Base-by-base conservation (phyloP, 2,113 vertebrate species). In the Gallinago paraguaiae region DNA sequence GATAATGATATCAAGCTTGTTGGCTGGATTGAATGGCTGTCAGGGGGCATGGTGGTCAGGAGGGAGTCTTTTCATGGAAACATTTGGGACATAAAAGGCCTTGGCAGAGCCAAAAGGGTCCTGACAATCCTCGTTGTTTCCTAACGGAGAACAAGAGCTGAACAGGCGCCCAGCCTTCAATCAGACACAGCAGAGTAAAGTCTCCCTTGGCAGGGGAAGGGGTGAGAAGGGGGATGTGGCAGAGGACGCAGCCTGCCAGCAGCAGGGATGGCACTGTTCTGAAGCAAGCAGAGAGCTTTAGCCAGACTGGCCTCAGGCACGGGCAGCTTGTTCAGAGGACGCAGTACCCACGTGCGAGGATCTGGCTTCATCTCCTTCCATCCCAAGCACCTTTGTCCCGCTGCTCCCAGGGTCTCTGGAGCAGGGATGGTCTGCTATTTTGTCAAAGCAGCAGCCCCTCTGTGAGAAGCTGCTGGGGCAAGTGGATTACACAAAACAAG, bases 1-100 rank as follows among this genome's bases (percentile, higher is more conserved):
- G 92, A 96, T 97, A 96, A 97, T 96, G 95, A 97, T 97, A 97
- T 96, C 97, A 89, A 96, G 85, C 92, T 97, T 96, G 96, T 96
- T 95, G 95, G 91, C 67, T 83, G 87, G 91, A 87, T 7, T 93
- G 77, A 97, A 95, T 92, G 68, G 75, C 86, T 88, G 95, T 96
- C 96, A 88, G 79, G 51, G 83, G 92, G 74, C 95, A 93, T 61
- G 51, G 61, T 50, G 81, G 82, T 72, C 94, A 91, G 90, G 37
- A 85, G 75, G 75, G 93, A 95, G 85, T 7, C 93, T 95, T 97
- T 96, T 97, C 93, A 96, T 79, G 87, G 85, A 94, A 96, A 96
- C 77, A 93, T 93, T 93, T 69, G 86, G 80, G 92, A 94, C 95
- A 95, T 90, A 95, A 96, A 93, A 89, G 67, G 74, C 82, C 69